Conservation (phyloP, 2,888 invertebrate genomes). For the Caenorhabditis plicata region DNA sequence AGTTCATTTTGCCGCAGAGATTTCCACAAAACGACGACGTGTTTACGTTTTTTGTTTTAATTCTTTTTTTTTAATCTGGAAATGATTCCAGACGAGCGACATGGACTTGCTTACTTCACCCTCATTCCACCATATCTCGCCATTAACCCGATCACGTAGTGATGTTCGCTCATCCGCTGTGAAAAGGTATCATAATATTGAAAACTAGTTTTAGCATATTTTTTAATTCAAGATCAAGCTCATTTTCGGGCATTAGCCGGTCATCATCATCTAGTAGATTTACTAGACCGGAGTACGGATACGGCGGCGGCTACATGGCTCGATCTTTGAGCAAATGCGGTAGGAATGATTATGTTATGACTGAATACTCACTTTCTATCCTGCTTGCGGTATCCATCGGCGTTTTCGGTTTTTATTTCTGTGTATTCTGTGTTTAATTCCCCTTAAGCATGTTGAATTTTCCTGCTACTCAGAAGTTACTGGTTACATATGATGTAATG, state of each 20-base stretch:
- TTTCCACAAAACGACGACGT: not conserved
- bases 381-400: constrained; percentile 24
- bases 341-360: constrained; percentile 32
- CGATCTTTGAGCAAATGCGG: constrained; percentile 59
- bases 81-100: constrained; percentile 4
- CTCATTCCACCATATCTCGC: constrained; percentile 61
- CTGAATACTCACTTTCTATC: constrained; percentile 24
- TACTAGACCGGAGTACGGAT: constrained; percentile 55
- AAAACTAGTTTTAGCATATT: not conserved
- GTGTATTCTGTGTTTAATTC: constrained; percentile 23
- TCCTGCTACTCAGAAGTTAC: too few relatives aligned
- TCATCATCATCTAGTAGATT: constrained; percentile 40
- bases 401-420: constrained; percentile 32
- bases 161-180: constrained; percentile 45
- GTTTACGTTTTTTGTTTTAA: constrained; percentile 3
- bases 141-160: constrained; percentile 51
- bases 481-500: too few relatives aligned
- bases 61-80: not conserved
- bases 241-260: constrained; percentile 46
- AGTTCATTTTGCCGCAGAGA: not conserved
- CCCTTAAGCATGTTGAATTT: too few relatives aligned
- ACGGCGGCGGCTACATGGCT: constrained; percentile 64
- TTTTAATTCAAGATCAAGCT: constrained; percentile 48
- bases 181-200: too few relatives aligned
- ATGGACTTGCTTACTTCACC: constrained; percentile 52